These are phyloP conservation scores for Arrhopalites spinosus DNA, from an alignment of 2,888 invertebrate genomes.

Conservation along the genomic window DNA sequence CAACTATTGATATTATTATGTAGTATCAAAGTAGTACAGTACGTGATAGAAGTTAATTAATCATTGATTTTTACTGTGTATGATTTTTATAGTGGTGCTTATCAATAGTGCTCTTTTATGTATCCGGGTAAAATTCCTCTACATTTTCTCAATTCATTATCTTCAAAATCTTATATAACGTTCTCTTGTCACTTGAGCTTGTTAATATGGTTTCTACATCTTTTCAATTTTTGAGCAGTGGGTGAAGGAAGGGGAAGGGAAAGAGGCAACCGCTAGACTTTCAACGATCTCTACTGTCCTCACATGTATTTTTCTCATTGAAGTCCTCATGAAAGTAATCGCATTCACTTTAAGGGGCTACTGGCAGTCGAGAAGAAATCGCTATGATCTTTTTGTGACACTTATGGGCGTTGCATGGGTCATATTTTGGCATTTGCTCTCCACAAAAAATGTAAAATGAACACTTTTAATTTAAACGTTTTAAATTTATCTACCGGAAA, in stretches of 20 bases:
- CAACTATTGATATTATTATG: too few relatives aligned
- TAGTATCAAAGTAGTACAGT: too few relatives aligned
- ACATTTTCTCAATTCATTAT: too few relatives aligned
- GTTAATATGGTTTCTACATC: too few relatives aligned
- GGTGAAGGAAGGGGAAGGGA: constrained; percentile 74
- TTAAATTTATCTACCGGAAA: too few relatives aligned
- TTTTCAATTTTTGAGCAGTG: constrained; percentile 66
- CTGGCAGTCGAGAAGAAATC: constrained; percentile 96
- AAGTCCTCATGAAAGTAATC: constrained; percentile 97
- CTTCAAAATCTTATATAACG: too few relatives aligned
- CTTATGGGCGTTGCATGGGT: constrained; percentile 97
- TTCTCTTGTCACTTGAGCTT: too few relatives aligned
- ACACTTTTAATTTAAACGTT: background rate
- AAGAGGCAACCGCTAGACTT: constrained; percentile 72
- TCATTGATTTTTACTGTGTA: too few relatives aligned
- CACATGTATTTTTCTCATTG: constrained; percentile 90
- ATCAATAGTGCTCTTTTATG: constrained; percentile 89
- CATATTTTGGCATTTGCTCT: constrained; percentile 79
- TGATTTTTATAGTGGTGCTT: too few relatives aligned
- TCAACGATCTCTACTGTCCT: constrained; percentile 86
- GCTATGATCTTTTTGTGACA: constrained; percentile 96
- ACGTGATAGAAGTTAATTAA: too few relatives aligned
- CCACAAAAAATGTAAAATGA: constrained; percentile 25
- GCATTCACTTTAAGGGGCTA: constrained; percentile 98
- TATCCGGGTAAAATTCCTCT: constrained; percentile 75